Evolutionary conservation across 1,140 invertebrate species (phyloP).

Genomic region (Wasmannia auropunctata): DNA sequence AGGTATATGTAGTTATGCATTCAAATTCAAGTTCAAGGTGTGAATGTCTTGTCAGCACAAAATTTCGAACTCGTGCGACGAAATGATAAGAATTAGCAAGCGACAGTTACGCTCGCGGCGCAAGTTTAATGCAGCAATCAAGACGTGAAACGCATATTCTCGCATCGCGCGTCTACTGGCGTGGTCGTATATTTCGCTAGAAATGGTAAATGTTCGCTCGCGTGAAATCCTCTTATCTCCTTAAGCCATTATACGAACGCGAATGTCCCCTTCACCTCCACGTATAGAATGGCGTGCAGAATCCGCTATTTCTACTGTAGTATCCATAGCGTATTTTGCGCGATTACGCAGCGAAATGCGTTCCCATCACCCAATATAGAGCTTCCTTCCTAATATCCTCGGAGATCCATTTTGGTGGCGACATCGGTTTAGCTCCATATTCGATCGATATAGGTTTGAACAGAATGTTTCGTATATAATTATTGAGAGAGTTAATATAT

Average conservation of each 20-base stretch:
- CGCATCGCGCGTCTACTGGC: neutral
- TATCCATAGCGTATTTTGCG: conserved; percentile 10
- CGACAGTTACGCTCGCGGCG: neutral
- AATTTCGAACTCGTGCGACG: neutral
- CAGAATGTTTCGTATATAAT: neutral
- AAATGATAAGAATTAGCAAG: conserved; percentile 12
- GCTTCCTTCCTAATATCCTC: conserved; percentile 15
- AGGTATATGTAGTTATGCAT: neutral
- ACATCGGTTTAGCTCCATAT: neutral
- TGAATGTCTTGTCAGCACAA: neutral
- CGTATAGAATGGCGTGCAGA: conserved; percentile 23
- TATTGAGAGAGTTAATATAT: neutral
- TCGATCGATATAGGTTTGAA: conserved; percentile 11
- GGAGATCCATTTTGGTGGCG: neutral
- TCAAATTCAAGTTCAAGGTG: neutral
- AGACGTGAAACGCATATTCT: conserved; percentile 17
- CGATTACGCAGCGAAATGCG: conserved; percentile 23
- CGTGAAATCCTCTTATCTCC: conserved; percentile 62
- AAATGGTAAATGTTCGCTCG: conserved; percentile 45
- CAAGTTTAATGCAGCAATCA: neutral
- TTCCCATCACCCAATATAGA: neutral
- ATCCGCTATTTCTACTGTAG: conserved; percentile 21
- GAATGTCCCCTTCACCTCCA: neutral
- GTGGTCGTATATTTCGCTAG: conserved; percentile 30
- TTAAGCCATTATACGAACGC: conserved; percentile 54